These are phyloP conservation scores for Nomada flava DNA, from an alignment of 2,888 invertebrate species.

Conservation along the genomic window DNA sequence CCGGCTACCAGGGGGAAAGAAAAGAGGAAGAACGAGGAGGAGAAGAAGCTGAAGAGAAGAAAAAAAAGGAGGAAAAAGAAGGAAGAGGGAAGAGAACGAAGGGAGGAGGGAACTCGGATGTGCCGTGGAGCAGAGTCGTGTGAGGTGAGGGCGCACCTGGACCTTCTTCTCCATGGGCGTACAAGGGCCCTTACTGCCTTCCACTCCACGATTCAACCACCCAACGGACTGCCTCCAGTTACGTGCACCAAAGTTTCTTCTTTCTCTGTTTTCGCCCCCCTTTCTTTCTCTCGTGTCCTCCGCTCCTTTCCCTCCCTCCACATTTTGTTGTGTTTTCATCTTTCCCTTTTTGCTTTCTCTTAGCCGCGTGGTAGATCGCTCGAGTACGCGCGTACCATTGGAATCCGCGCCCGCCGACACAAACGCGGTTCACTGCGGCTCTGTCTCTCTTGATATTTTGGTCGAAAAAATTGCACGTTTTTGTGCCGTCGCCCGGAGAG, in stretches of 20 bases:
- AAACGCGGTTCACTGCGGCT: constrained; percentile 41
- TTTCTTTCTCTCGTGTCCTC: constrained; percentile 7
- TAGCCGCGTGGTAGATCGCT: constrained; percentile 13
- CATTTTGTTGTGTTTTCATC: constrained; percentile 10
- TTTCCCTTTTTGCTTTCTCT: constrained; percentile 1
- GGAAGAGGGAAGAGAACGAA: constrained; percentile 33
- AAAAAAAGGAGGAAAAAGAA: background rate
- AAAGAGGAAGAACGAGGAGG: constrained; percentile 3
- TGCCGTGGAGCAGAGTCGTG: constrained; percentile 69
- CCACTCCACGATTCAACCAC: constrained; percentile 79
- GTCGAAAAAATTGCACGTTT: background rate
- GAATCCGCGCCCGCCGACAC: constrained; percentile 39
- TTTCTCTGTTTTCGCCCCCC: constrained; percentile 38
- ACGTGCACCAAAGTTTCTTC: constrained; percentile 65
- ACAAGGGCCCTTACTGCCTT: constrained; percentile 78
- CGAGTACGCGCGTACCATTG: constrained; percentile 34
- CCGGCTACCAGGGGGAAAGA: constrained; percentile 11
- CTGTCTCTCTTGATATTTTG: background rate
- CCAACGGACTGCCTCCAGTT: constrained; percentile 78
- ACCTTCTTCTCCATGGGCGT: constrained; percentile 79
- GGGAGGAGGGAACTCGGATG: constrained; percentile 71
- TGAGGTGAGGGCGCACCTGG: constrained; percentile 78
- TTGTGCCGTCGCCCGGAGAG: background rate
- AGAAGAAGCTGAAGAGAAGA: constrained; percentile 12
- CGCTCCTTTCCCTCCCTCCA: background rate